Evolutionary conservation across 2,113 vertebrate species (phyloP), one percentile per base, ranked within the genome.

Genomic region (Phalacrocorax pelagicus): DNA sequence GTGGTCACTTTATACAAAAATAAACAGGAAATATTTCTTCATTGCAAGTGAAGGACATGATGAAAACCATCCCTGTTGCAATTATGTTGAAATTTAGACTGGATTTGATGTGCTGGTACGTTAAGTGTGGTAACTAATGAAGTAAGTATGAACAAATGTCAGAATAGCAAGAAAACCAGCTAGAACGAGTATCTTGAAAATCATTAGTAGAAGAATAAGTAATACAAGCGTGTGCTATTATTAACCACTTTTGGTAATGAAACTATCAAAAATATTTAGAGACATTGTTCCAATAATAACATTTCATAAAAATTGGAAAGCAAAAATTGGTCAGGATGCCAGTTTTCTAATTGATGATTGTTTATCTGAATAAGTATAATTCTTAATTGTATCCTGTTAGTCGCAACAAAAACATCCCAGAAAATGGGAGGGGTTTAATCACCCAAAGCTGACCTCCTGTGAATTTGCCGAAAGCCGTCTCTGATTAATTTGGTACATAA

Each of bases 101-200:
- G 77, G n/a, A 61, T 85, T 84, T 81, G 30, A 72, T 90, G 61
- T 27, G 62, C 57, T 57, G 66, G 47, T 58, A 80, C 44, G 81
- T 79, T 96, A 95, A 92, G 81, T 20, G 82, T 18, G 7, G 52
- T 52, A 82, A 89, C 38, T 81, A 91, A 92, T 81, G 57, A 92
- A 95, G 70, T 84, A 91, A 94, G 57, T 69, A 90, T 51, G 69
- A 96, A 86, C 27, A 96, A 95, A 89, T 79, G 49, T 80, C 72
- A 77, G 54, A 91, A 91, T 21, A 82, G 63, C 51, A 86, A 67
- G 49, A 90, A 54, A 95, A 92, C 80, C 46, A 59, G n/a, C 42
- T 62, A 77, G 78, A 92, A 94, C 30, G 5, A 84, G n/a, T 75
- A 70, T 73, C 62, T 66, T 66, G 66, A 62, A 91, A 92, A 47